phyloP scores from a whole-genome alignment of 2,797 vertebrate species.

The Pangasius sanitwongsei region DNA sequence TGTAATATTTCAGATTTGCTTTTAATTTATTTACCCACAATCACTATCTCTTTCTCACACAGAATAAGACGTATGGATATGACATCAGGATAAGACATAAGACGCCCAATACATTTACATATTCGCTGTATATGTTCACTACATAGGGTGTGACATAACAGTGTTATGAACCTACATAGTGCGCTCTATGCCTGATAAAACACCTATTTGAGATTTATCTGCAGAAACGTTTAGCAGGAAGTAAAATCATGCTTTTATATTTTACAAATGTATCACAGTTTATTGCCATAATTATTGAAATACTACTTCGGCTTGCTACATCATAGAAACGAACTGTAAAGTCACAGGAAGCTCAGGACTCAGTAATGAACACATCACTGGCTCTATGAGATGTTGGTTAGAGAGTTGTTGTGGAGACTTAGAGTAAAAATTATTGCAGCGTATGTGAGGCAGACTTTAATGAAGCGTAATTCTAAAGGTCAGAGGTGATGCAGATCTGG shows the following conservation, averaged over 20 bases:
- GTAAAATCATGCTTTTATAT: no score
- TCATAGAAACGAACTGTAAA: neutral
- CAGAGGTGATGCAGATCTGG: neutral
- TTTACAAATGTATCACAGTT: no score
- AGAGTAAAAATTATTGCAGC: neutral
- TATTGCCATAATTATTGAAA: no score
- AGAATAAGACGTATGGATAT: no score
- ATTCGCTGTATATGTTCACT: neutral
- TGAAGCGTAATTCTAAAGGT: neutral
- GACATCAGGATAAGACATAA: no score
- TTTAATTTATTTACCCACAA: neutral
- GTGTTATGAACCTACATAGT: neutral
- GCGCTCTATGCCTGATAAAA: neutral
- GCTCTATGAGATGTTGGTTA: neutral
- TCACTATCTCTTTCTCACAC: no score
- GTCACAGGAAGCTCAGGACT: neutral
- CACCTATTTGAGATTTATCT: neutral
- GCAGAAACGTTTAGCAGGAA: neutral
- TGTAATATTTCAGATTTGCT: no score
- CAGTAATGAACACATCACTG: neutral
- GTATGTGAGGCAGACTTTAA: neutral
- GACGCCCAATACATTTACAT: no score
- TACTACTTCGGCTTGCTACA: neutral
- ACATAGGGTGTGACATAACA: neutral
- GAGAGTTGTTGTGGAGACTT: neutral